Base-by-base conservation (phyloP, 2,113 vertebrate species). In the Zosterops pallidus region DNA sequence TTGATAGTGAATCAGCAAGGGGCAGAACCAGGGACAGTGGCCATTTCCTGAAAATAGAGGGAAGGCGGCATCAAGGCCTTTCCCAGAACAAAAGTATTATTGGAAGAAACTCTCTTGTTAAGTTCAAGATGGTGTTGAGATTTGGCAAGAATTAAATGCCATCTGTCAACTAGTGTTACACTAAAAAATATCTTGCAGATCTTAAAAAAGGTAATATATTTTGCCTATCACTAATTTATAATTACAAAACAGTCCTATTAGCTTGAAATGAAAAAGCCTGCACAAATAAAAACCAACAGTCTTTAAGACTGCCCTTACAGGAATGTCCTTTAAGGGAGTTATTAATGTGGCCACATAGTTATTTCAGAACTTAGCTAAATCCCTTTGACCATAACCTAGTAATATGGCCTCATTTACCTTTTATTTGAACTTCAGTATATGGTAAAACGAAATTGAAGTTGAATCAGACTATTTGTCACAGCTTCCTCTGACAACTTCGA, bases 401-500 rank as follows among this genome's bases (percentile, higher is more conserved):
- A 65, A 50, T 63, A 60, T 14, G 41, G 74, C 49, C 42, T 69
- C 20, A 0, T 71, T 60, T 78, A 62, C 41, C 12, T 6, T 60
- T 80, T 23, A 55, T 69, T 83, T 92, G 67, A 83, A 49, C 72
- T 68, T 37, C 64, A 80, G 35, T 67, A 41, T 39, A 39, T 59
- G 17, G 42, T 78, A 86, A 91, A 95, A 64, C 24, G 64, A 17
- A 94, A 68, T n/a, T 82, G 28, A 83, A 94, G 35, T 91, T 95
- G 46, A 70, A 69, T 92, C 64, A 91, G 72, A 52, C 41, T 90
- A 5, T 90, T 92, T 88, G 55, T 88, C 78, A 77, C 8, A 3
- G 81, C 67, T 87, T 94, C n/a, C 33, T 91, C 86, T 69, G 59
- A 88, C 49, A 94, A 79, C 86, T 94, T 92, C 78, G 91, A 59